Conservation (phyloP, 2,797 vertebrate genomes). For the Thaleichthys pacificus region DNA sequence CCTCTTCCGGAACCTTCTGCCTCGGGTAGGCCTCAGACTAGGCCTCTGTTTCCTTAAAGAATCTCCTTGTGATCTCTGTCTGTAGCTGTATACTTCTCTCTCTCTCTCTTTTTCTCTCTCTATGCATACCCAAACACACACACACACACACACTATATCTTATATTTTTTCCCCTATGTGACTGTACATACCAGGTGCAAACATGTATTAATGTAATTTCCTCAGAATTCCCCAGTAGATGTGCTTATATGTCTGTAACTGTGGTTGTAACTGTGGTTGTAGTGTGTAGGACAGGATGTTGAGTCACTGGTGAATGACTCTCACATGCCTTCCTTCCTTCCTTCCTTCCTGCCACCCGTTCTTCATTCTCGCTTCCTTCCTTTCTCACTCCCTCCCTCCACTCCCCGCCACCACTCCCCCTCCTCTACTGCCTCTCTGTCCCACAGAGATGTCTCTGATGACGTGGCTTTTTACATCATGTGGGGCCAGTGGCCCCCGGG, state of each 20-base stretch:
- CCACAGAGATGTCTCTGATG: conserved; percentile 73
- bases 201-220: conserved; percentile 4
- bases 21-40: conserved; percentile 73
- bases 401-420: background rate
- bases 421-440: conserved; percentile 3
- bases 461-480: conserved; percentile 86
- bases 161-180: background rate
- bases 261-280: conserved; percentile 1
- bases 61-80: no score
- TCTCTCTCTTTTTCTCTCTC: background rate
- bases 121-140: background rate
- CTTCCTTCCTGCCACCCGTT: background rate
- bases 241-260: background rate
- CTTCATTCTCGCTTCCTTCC: background rate
- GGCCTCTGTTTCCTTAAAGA: background rate
- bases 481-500: conserved; percentile 81
- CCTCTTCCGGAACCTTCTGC: conserved; percentile 81
- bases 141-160: background rate
- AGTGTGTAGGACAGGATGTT: conserved; percentile 3
- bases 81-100: background rate
- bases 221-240: conserved; percentile 8
- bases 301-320: background rate
- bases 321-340: background rate
- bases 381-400: background rate
- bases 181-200: conserved; percentile 1